Evolutionary conservation across 2,888 invertebrate genomes (phyloP).

Genomic region (Sminthurinus aureus): DNA sequence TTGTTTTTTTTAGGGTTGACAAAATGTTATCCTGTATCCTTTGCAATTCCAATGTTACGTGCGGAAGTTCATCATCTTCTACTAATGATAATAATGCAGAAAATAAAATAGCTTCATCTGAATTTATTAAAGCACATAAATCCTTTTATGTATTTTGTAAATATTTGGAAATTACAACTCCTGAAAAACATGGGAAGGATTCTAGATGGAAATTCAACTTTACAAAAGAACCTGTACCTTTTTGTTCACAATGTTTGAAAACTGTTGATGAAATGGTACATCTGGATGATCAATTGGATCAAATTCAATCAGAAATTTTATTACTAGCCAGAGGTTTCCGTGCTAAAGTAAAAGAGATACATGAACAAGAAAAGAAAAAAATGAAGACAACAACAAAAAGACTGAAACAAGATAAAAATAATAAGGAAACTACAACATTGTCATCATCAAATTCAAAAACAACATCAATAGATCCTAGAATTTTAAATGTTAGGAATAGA

Average conservation of each 20-base stretch:
- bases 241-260: neutral
- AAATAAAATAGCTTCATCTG: neutral
- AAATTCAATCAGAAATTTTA: neutral
- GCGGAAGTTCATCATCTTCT: neutral
- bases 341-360: neutral
- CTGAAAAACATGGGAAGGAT: neutral
- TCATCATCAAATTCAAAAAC: neutral
- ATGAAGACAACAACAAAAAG: too few species aligned
- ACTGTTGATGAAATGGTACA: neutral
- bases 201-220: slow-evolving; percentile 2
- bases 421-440: too few species aligned
- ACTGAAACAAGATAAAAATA: too few species aligned
- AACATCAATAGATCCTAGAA: neutral
- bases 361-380: neutral
- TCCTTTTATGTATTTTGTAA: neutral
- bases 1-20: too few species aligned
- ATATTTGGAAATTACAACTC: neutral
- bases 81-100: neutral
- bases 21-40: neutral
- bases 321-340: neutral
- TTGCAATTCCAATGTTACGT: too few species aligned
- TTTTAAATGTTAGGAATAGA: neutral
- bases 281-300: neutral
- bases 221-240: neutral
- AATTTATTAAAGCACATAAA: slow-evolving; percentile 3